Evolutionary conservation across 1,140 invertebrate genomes (phyloP), one percentile per base, ranked within the genome.

Genomic region (Nylanderia fulva): DNA sequence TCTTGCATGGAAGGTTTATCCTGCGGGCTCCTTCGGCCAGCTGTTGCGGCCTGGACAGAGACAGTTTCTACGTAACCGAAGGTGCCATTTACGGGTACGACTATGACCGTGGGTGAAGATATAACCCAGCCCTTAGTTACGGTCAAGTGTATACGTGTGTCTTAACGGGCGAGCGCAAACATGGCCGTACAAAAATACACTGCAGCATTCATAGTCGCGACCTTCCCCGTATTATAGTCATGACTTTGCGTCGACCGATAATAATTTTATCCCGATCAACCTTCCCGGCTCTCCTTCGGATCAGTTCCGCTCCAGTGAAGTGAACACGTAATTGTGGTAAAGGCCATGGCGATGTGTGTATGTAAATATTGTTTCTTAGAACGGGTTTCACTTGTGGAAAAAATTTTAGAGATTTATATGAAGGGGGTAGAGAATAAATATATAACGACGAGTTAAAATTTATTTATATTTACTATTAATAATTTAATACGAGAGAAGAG

Each of bases 1-100:
- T 86, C 84, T 86, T 77, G n/a, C n/a, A n/a, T n/a, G 84, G 64
- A 74, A 79, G 88, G 77, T 85, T 83, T 88, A 89, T 86, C 77
- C 87, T 60, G 87, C 58, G 88, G 87, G 42, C 76, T 82, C 75
- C 42, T 82, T 80, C 42, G 33, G 61, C 9, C 88, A 71, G 84
- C 87, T 86, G 77, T 84, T 89, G 74, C 84, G 84, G 27, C 42
- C 63, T 84, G 75, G 75, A 87, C 84, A 48, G 86, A 33, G 48
- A 71, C 24, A 15, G 52, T 66, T n/a, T 72, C 56, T 27, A 72
- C 72, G 87, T 86, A 72, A 89, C 54, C 61, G 29, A 48, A 58
- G 45, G 39, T 61, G 56, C 64, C 85, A 80, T 86, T 86, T 88
- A 88, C 74, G 52, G 56, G 36, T 33, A 68, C 72, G 36, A 56